These are phyloP conservation scores for Rotaria sp. DNA, from an alignment of 2,888 invertebrate genomes.

Conservation along the genomic window DNA sequence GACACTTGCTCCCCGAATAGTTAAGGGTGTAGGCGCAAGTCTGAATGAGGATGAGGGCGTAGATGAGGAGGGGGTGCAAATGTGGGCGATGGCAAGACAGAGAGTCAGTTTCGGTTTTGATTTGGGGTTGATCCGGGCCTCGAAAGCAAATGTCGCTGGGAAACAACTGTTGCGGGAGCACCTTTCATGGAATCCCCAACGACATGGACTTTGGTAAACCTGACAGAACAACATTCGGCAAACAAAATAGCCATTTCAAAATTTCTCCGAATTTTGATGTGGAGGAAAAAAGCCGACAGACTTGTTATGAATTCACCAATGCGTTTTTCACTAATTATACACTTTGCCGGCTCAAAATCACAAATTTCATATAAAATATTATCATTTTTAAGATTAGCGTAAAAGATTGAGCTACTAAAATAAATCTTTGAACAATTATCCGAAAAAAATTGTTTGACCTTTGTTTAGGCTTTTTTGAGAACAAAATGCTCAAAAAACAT, in stretches of 20 bases:
- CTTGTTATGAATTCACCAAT: constrained; percentile 28
- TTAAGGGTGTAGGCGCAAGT: not conserved
- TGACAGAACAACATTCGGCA: constrained; percentile 17
- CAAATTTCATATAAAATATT: not conserved
- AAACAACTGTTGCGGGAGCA: not conserved
- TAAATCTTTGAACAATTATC: constrained; percentile 2
- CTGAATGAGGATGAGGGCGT: not conserved
- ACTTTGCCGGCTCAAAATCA: constrained; percentile 13
- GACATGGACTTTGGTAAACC: constrained; percentile 4
- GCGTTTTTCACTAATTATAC: constrained; percentile 6
- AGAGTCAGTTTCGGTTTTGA: constrained; percentile 3
- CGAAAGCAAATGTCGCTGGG: not conserved
- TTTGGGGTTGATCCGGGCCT: not conserved
- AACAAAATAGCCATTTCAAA: not conserved
- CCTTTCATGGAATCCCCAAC: not conserved
- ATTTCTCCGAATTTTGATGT: not conserved
- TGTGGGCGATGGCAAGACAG: not conserved
- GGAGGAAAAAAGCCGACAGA: constrained; percentile 4
- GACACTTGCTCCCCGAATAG: too few relatives aligned
- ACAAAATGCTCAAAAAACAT: not conserved
- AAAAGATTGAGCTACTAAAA: not conserved
- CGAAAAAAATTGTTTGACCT: not conserved
- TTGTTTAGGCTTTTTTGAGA: not conserved
- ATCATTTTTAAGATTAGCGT: constrained; percentile 3
- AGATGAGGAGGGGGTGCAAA: not conserved